Evolutionary conservation across 2,888 invertebrate species (phyloP), one percentile per base, ranked within the genome.

Genomic region (Drosophila demipolita): DNA sequence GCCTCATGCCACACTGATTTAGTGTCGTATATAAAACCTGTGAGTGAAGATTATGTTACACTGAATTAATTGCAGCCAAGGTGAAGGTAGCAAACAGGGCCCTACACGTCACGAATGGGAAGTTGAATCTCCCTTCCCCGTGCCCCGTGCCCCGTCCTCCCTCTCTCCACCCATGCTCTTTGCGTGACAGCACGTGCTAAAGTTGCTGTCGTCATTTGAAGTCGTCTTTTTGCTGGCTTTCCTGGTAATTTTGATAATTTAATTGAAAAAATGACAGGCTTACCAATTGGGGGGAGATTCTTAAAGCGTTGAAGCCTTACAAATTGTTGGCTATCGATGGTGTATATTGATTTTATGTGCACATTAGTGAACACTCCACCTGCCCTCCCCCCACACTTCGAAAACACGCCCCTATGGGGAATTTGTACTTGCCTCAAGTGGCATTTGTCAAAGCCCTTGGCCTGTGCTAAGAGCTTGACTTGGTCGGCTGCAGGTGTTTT

Each of bases 31-130:
- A 89, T 81, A 84, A 89, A 89, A 89, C 77, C 81, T 82, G 89
- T 89, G 89, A 89, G 89, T 89, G 87, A 87, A 87, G 90, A 90
- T 90, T 89, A 88, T 89, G 88, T 89, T 90, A 90, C 89, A 55
- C 83, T 85, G 83, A 89, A 89, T 90, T 89, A 90, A 89, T 89
- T 89, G 90, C 90, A 79, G 79, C 71, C 81, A 89, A 87, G 87
- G 87, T 89, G 83, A 83, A 87, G 87, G 85, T 87, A 87, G 64
- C 79, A 68, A 57, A 57, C 57, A 11, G 9, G 52, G 45, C 65
- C 53, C 65, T 58, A 48, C 75, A 40, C 15, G 45, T 60, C 70
- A 49, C 32, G 61, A 33, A 52, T 29, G 58, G 55, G 20, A 53
- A 74, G 53, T 58, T 42, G 53, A 66, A 45, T 42, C 52, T 40